Base-by-base conservation (phyloP, 2,888 invertebrate genomes). In the Mesorhabditis spiculigera region DNA sequence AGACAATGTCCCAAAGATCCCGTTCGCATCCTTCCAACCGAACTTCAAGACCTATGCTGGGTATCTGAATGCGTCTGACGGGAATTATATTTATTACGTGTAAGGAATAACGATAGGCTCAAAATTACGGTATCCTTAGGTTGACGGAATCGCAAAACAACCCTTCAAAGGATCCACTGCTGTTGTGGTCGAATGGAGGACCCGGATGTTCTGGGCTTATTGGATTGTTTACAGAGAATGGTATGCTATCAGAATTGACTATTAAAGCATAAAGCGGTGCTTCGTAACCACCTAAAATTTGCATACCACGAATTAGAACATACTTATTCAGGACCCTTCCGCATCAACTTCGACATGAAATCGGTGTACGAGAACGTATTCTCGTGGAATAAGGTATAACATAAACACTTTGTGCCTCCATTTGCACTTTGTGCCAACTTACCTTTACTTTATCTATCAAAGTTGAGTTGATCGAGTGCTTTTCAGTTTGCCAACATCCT, bases 141-240 rank as follows among this genome's bases (percentile, higher is more conserved):
- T 86, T 87, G 77, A 79, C 87, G 43, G 86, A 87, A 75, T 87
- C 87, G 13, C 81, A 82, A 66, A 77, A 77, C 8, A 80, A 86
- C 62, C 86, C 87, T 0, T 44, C 72, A 5, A 78, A 73, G 43
- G 87, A 86, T 71, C 87, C 87, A 4, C 70, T 87, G 1, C 85
- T 87, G 4, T 73, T 87, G n/a, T 88, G 87, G 87, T 71, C 87
- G 77, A 87, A 87, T 78, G 88, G 87, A 5, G 87, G 88, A 4
- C 87, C 88, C 10, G 87, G 87, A 5, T 87, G 88, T 75, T 87
- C 65, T 44, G 73, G 74, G 50, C 63, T 77, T 10, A 50, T 50
- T n/a, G 58, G 58, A 50, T 50, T 50, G 58, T 50, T 50, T 3
- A 50, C 58, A n/a, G 58, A 50, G 58, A 50, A 50, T 50, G 58